A percentile compares a stretch with the other conserved stretches of the same genome.
These are phyloP conservation scores for Eutrigla gurnardus DNA, from an alignment of 2,797 vertebrate genomes.

Conservation along the genomic window DNA sequence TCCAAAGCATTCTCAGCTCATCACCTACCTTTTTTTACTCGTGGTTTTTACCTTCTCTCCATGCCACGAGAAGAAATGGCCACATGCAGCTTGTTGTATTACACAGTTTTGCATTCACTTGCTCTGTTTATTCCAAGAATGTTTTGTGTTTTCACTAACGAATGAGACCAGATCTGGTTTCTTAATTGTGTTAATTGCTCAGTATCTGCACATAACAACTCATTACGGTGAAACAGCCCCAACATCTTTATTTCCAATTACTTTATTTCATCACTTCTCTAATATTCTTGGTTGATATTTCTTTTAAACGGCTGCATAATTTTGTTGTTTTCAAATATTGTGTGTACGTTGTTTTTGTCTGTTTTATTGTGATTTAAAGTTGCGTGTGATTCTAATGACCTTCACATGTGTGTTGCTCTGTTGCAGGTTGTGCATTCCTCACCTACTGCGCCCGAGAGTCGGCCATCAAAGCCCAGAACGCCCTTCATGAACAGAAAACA, in stretches of 20 bases:
- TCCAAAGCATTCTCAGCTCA: constrained; percentile 39
- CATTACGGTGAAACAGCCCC: neutral
- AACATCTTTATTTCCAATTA: constrained; percentile 7
- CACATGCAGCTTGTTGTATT: constrained; percentile 5
- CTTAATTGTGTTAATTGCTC: constrained; percentile 11
- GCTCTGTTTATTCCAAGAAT: constrained; percentile 18
- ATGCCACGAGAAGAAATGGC: neutral
- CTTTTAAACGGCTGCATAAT: neutral
- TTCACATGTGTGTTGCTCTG: constrained; percentile 49
- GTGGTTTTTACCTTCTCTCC: constrained; percentile 18
- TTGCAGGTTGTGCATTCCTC: constrained; percentile 96
- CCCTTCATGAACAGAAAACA: constrained; percentile 98
- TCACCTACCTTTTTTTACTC: constrained; percentile 21
- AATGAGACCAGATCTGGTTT: neutral
- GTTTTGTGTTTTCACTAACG: constrained; percentile 13
- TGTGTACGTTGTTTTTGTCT: neutral
- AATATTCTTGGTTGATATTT: neutral
- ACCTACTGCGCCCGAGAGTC: constrained; percentile 99
- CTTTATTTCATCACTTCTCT: constrained; percentile 12
- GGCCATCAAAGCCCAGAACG: constrained; percentile 99
- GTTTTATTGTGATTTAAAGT: neutral
- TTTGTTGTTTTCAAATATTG: neutral
- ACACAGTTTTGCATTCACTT: constrained; percentile 21
- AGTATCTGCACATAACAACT: neutral
- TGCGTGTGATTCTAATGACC: constrained; percentile 2